Percentiles rank a stretch among this genome's conserved stretches.
phyloP scores from a whole-genome alignment of 1,140 invertebrate species.

The Apis mellifera region DNA sequence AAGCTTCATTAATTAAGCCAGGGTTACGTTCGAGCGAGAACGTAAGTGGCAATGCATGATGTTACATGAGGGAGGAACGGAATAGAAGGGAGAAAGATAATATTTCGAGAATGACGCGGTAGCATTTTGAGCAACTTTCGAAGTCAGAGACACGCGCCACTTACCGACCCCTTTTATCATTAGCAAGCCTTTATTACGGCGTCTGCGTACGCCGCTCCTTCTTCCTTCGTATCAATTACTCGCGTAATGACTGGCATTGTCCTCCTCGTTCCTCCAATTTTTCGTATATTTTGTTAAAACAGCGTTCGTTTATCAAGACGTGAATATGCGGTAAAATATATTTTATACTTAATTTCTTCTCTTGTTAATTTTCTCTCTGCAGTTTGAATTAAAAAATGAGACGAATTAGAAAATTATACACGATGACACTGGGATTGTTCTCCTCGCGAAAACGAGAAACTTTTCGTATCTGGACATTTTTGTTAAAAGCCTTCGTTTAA shows the following conservation, averaged over 20 bases:
- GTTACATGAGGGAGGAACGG: not conserved
- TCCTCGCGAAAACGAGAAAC: not conserved
- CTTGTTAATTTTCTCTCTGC: too few relatives aligned
- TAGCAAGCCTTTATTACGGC: conserved; percentile 9
- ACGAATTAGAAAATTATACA: too few relatives aligned
- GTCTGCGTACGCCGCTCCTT: not conserved
- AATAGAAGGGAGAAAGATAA: conserved; percentile 1
- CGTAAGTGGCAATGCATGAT: not conserved
- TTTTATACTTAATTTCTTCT: too few relatives aligned
- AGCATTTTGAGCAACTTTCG: conserved; percentile 15
- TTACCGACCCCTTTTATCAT: conserved; percentile 21
- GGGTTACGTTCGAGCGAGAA: conserved; percentile 33
- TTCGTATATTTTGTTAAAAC: too few relatives aligned
- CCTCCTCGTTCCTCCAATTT: not conserved
- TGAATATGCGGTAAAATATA: not conserved
- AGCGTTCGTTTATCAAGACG: not conserved
- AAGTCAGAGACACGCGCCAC: conserved; percentile 24
- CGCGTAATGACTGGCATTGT: conserved; percentile 12
- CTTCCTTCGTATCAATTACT: conserved; percentile 20
- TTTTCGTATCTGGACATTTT: not conserved
- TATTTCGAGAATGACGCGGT: conserved; percentile 9
- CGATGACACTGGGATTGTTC: conserved; percentile 8
- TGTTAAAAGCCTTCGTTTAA: not conserved
- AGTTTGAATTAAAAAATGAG: too few relatives aligned
- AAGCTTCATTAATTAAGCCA: conserved; percentile 75